These are phyloP conservation scores for Scomber scombrus DNA, from an alignment of 2,113 vertebrate genomes.

Conservation along the genomic window DNA sequence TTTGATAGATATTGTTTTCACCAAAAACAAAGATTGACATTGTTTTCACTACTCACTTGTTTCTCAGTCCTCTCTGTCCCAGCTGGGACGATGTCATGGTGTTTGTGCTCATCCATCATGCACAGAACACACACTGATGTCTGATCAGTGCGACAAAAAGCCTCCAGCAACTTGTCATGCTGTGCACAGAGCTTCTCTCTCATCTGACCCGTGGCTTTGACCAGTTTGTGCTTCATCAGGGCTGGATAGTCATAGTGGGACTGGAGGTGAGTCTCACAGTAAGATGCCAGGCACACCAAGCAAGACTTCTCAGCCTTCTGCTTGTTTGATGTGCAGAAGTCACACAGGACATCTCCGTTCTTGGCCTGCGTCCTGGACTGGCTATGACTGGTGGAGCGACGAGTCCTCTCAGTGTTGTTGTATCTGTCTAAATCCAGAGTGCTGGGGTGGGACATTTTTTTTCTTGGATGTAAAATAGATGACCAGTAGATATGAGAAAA, in stretches of 20 bases:
- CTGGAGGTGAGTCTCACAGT: constrained; percentile 94
- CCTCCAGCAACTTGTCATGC: constrained; percentile 86
- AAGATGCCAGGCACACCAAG: constrained; percentile 94
- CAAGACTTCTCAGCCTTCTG: constrained; percentile 95
- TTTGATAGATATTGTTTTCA: neutral
- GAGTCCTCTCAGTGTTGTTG: constrained; percentile 83
- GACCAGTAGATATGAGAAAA: neutral
- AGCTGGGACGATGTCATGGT: constrained; percentile 84
- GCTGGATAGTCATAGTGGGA: constrained; percentile 94
- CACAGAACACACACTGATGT: constrained; percentile 85
- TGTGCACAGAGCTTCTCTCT: constrained; percentile 86
- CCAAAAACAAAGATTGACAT: neutral
- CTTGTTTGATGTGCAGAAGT: constrained; percentile 94
- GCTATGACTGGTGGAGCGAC: constrained; percentile 82
- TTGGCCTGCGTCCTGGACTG: constrained; percentile 68
- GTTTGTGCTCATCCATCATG: constrained; percentile 87
- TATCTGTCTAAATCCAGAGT: constrained; percentile 84
- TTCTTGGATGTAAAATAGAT: neutral
- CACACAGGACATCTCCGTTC: constrained; percentile 83
- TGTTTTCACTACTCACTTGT: constrained; percentile 74
- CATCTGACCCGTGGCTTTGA: constrained; percentile 87
- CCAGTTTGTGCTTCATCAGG: constrained; percentile 94
- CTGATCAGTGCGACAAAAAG: constrained; percentile 85
- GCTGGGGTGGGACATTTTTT: constrained; percentile 76
- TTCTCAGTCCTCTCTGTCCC: constrained; percentile 86